Evolutionary conservation across 2,888 invertebrate species (phyloP), one percentile per base, ranked within the genome.

Genomic region (Dichetophora obliterata): DNA sequence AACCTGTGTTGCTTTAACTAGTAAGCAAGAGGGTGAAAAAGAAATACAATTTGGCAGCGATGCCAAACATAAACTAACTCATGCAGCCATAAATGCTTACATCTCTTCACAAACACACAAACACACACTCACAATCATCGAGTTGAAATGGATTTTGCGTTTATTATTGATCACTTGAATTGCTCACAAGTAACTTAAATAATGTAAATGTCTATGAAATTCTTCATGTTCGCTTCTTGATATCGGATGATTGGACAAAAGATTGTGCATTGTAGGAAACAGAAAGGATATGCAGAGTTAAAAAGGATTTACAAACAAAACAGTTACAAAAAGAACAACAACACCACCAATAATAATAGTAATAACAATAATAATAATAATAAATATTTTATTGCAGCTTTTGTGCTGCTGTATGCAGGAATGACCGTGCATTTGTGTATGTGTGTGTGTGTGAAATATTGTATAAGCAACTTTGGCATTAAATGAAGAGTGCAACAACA

Each of bases 301-400:
- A 63, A n/a, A 19, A 34, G 66, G 19, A 59, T 24, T 22, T 14
- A 19, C 57, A 19, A 9, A 22, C 9, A 59, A 22, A 19, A 59
- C 57, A 27, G 27, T 48, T 16, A 27, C 27, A n/a, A 24, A 37
- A 59, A 65, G 52, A 37, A 22, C 22, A 69, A 19, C 27, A 37
- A 66, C 50, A 71, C 31, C 8, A 57, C 31, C 27, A 61, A 57
- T 52, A 75, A 75, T 31, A 34, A 52, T 70, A 74, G n/a, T 52
- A 61, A 19, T 37, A 37, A n/a, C 37, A 65, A 65, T 74, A 54
- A 77, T 54, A 69, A 43, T 68, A 65, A 61, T 70, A 72, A 75
- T 77, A 78, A 76, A 78, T 78, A 77, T 78, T 76, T 80, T 76
- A 76, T 80, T 75, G 54, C 24, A 54, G 75, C 68, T 48, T 68